A percentile compares a stretch with the other conserved stretches of the same genome.
phyloP scores from a whole-genome alignment of 2,888 invertebrate species.

The Folsomia manolachei region DNA sequence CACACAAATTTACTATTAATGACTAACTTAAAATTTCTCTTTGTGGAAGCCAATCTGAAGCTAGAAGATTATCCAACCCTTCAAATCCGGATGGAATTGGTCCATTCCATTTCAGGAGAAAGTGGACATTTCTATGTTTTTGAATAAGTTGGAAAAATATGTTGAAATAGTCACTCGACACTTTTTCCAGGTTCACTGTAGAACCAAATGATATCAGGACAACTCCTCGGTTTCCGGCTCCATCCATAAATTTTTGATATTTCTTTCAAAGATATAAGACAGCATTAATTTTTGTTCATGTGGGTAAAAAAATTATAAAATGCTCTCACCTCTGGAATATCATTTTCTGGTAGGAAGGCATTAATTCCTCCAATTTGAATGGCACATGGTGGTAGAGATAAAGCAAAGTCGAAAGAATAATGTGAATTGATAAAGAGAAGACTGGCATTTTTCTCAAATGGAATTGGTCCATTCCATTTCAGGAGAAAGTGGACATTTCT shows the following conservation, averaged over 20 bases:
- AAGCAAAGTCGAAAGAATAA: slow-evolving; percentile 42
- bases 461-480: slow-evolving; percentile 45
- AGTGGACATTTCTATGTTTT: slow-evolving; percentile 37
- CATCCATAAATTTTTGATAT: slow-evolving; percentile 40
- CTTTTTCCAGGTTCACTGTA: slow-evolving; percentile 39
- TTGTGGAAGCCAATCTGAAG: slow-evolving; percentile 49
- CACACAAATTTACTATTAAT: not conserved
- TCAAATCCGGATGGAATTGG: slow-evolving; percentile 32
- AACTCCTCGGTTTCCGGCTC: slow-evolving; percentile 39
- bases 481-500: slow-evolving; percentile 41
- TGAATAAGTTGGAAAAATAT: slow-evolving; percentile 45
- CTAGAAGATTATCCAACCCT: slow-evolving; percentile 37
- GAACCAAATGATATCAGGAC: slow-evolving; percentile 49
- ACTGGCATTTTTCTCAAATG: slow-evolving; percentile 35
- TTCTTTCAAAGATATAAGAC: too few relatives aligned
- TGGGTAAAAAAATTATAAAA: too few relatives aligned
- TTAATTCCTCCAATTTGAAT: slow-evolving; percentile 46
- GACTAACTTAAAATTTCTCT: slow-evolving; percentile 38
- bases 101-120: slow-evolving; percentile 47
- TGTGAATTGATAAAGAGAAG: slow-evolving; percentile 47
- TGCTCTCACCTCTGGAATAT: too few relatives aligned
- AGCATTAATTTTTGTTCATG: too few relatives aligned
- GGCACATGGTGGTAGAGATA: slow-evolving; percentile 39
- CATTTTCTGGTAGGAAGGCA: slow-evolving; percentile 32
- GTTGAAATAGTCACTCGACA: slow-evolving; percentile 32